Evolutionary conservation across 1,140 invertebrate species (phyloP).

Genomic region (Zaprionus davidi): DNA sequence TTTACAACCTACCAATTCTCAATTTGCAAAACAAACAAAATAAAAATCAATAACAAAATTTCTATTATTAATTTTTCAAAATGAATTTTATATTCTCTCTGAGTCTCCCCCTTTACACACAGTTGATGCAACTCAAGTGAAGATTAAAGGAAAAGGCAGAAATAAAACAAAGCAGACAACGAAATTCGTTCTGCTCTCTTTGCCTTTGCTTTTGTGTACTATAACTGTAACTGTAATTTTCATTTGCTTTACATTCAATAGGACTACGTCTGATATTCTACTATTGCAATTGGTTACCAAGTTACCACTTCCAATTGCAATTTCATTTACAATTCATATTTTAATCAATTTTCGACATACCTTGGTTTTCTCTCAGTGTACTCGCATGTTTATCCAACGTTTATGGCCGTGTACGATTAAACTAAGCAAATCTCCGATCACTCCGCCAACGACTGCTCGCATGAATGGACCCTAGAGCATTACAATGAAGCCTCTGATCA

Average conservation of each 20-base stretch:
- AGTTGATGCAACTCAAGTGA: background rate
- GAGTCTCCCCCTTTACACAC: background rate
- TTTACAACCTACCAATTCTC: background rate
- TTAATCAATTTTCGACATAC: background rate
- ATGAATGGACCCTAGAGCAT: conserved; percentile 29
- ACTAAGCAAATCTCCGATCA: conserved; percentile 49
- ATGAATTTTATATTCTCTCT: background rate
- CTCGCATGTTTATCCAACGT: conserved; percentile 5
- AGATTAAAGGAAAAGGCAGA: background rate
- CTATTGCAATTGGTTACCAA: background rate
- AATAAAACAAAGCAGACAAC: background rate
- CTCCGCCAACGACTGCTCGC: conserved; percentile 57
- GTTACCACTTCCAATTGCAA: background rate
- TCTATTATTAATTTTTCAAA: background rate
- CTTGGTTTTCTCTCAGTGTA: conserved; percentile 5
- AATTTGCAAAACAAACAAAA: background rate
- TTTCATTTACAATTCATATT: background rate
- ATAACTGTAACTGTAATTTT: background rate
- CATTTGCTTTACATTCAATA: background rate
- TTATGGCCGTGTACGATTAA: conserved; percentile 12
- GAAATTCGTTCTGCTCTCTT: background rate
- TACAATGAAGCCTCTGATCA: conserved; percentile 15
- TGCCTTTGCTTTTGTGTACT: background rate
- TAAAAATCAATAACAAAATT: background rate
- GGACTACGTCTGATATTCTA: background rate